Evolutionary conservation across 2,888 invertebrate genomes (phyloP).

Genomic region (Rapana venosa): DNA sequence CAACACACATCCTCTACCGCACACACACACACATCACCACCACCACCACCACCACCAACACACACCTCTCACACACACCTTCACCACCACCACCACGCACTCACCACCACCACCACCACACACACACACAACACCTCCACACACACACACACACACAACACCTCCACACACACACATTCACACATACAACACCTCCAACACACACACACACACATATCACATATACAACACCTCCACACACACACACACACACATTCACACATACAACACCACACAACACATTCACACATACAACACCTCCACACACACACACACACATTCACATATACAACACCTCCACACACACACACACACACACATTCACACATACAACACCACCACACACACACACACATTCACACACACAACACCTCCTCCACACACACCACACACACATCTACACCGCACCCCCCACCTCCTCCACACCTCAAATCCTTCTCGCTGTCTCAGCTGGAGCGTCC

Average conservation of each 20-base stretch:
- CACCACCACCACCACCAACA: not conserved
- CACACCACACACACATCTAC: not conserved
- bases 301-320: not conserved
- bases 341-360: not conserved
- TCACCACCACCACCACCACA: too few species aligned
- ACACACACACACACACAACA: too few species aligned
- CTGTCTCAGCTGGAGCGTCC: slow-evolving; percentile 55
- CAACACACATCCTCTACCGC: not conserved
- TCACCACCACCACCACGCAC: too few species aligned
- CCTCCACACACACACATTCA: not conserved
- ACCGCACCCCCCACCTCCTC: not conserved
- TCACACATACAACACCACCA: too few species aligned
- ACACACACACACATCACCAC: not conserved
- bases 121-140: too few species aligned
- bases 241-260: too few species aligned
- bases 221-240: too few species aligned
- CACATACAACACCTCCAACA: not conserved
- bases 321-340: not conserved
- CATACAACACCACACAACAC: too few species aligned
- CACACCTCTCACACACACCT: too few species aligned
- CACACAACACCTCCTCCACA: not conserved
- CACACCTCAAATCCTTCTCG: slow-evolving; percentile 52
- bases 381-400: not conserved
- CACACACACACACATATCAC: too few species aligned
- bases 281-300: too few species aligned